A percentile compares a stretch with the other conserved stretches of the same genome.
phyloP scores from a whole-genome alignment of 1,140 invertebrate genomes.

The Bombus cullumanus region DNA sequence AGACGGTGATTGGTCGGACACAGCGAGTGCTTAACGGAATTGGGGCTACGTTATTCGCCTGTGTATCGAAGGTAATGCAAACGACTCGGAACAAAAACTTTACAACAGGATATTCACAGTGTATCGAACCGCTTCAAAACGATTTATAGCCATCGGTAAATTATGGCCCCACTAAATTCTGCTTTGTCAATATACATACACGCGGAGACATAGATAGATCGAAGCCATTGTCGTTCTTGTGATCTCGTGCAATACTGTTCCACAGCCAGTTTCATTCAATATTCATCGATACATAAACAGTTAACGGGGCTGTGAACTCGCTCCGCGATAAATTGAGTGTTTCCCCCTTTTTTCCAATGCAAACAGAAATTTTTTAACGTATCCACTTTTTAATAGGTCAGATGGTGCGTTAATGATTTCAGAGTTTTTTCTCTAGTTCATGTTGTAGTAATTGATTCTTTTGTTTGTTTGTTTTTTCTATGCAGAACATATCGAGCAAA shows the following conservation, averaged over 20 bases:
- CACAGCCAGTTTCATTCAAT: neutral
- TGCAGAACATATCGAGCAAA: too few species aligned
- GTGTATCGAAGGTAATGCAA: neutral
- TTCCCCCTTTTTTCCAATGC: neutral
- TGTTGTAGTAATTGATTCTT: neutral
- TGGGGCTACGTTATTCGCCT: constrained; percentile 13
- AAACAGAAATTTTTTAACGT: neutral
- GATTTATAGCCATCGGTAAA: constrained; percentile 38
- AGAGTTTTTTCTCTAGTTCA: neutral
- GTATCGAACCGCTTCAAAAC: constrained; percentile 26
- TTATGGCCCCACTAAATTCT: constrained; percentile 34
- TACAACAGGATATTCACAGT: constrained; percentile 22
- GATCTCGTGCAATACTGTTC: neutral
- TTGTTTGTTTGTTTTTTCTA: too few species aligned
- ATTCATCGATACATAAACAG: constrained; percentile 18
- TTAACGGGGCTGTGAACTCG: neutral
- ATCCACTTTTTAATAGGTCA: neutral
- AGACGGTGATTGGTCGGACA: neutral
- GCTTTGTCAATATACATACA: constrained; percentile 38
- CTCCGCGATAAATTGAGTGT: neutral
- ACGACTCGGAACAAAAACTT: constrained; percentile 12
- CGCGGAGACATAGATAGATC: constrained; percentile 7
- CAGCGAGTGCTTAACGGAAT: neutral
- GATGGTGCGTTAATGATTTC: neutral
- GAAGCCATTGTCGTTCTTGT: constrained; percentile 8